Conservation (phyloP, 2,888 invertebrate species). For the Oegoconia quadripuncta region DNA sequence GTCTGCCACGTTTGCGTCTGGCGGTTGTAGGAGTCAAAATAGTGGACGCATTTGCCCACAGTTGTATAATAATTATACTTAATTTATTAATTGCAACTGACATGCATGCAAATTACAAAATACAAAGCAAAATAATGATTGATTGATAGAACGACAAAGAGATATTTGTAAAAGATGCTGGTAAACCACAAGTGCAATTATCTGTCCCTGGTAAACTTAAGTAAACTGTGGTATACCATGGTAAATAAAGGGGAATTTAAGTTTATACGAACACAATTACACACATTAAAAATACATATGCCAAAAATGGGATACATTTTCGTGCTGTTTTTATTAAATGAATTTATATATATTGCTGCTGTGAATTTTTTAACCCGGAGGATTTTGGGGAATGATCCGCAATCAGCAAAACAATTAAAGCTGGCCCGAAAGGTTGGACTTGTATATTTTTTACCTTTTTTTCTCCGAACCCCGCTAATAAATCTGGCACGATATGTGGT, state of each 20-base stretch:
- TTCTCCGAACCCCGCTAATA: slow-evolving; percentile 39
- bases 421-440: slow-evolving; percentile 31
- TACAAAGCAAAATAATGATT: too few species aligned
- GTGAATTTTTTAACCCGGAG: slow-evolving; percentile 24
- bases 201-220: background rate
- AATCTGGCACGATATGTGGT: slow-evolving; percentile 28
- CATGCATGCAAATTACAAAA: too few species aligned
- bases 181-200: background rate
- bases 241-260: too few species aligned
- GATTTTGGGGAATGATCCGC: slow-evolving; percentile 37
- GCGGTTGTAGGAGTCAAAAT: too few species aligned
- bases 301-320: too few species aligned
- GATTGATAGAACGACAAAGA: background rate
- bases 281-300: too few species aligned
- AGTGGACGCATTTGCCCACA: too few species aligned
- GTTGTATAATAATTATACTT: too few species aligned
- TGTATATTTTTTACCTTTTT: slow-evolving; percentile 37
- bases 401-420: slow-evolving; percentile 49
- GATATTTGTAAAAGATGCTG: background rate
- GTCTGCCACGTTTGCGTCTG: too few species aligned
- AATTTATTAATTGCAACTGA: too few species aligned
- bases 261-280: too few species aligned
- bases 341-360: slow-evolving; percentile 18
- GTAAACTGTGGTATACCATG: too few species aligned
- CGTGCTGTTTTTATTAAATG: slow-evolving; percentile 13